Evolutionary conservation across 1,140 invertebrate species (phyloP), one percentile per base, ranked within the genome.

Genomic region (Brachionus paranguensis): DNA sequence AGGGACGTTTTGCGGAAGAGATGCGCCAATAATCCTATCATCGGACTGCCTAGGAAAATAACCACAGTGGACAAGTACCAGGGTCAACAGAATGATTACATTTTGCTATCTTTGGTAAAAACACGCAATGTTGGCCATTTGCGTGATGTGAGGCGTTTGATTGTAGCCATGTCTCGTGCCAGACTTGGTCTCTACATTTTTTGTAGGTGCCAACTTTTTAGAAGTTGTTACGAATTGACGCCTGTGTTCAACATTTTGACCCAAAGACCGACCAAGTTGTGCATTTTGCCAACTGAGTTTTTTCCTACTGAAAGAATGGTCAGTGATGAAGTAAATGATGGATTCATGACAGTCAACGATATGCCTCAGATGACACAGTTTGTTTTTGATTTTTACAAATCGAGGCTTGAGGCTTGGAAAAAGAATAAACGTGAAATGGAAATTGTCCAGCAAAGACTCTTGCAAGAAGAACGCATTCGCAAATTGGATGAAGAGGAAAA

Each of bases 1-100:
- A 89, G 95, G 33, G 98, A 99, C 90, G 96, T 99, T 8, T 94
- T 99, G 68, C 93, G 96, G 86, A 94, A 95, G 68, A 91, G 96
- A 85, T 99, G 97, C 90, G 95, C 94, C 0, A 93, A 93, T 65
- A 99, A 99, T 91, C 95, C 96, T 0, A 91, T 99, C n/a, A 96
- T 99, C 87, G 97, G 97, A 8, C 90, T 93, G 85, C 97, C 98
- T 0, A 93, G 95, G 86, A 99, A 98, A 91, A 95, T 96, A 88
- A 92, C 92, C 0, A 99, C 98, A 7, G 98, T 99, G 11, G 98
- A 99, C 89, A 98, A 99, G 87, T 99, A 97, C 88, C 98, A 99
- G 88, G 98, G 98, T 84, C 97, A 99, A 87, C 98, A 99, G 89
- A 99, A 99, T 89, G 97, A 99, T 89, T 98, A 96, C 87, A 97